Evolutionary conservation across 2,113 vertebrate species (phyloP).

Genomic region (Synchiropus splendidus): DNA sequence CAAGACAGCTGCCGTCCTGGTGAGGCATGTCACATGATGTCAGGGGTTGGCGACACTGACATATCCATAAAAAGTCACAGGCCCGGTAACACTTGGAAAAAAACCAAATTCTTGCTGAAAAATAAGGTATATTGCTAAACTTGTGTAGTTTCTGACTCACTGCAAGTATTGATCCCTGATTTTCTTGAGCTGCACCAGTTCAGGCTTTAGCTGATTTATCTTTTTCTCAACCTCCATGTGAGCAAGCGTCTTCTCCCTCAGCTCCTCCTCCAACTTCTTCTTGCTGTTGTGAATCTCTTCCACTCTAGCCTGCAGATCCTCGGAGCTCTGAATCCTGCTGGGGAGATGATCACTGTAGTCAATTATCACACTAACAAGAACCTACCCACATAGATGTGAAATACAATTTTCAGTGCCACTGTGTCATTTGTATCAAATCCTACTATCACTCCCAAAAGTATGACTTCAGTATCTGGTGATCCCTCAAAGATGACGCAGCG

Average conservation of each 20-base stretch:
- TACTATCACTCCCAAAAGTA: too few relatives aligned
- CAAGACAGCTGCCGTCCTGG: too few relatives aligned
- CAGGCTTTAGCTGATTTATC: slow-evolving; percentile 91
- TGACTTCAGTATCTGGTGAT: too few relatives aligned
- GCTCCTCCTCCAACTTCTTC: slow-evolving; percentile 83
- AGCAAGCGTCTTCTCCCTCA: slow-evolving; percentile 84
- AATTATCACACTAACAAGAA: not conserved
- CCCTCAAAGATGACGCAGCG: too few relatives aligned
- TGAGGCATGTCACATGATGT: too few relatives aligned
- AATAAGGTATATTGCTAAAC: too few relatives aligned
- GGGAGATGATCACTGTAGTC: not conserved
- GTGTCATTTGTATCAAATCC: not conserved
- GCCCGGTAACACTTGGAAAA: too few relatives aligned
- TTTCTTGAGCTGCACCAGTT: slow-evolving; percentile 90
- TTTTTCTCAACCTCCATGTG: slow-evolving; percentile 90
- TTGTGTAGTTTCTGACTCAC: slow-evolving; percentile 75
- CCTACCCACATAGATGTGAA: too few relatives aligned
- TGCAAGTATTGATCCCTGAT: slow-evolving; percentile 94
- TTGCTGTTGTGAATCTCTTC: slow-evolving; percentile 94
- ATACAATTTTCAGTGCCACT: too few relatives aligned
- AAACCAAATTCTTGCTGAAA: too few relatives aligned
- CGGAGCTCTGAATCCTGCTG: slow-evolving; percentile 82
- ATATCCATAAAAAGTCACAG: too few relatives aligned
- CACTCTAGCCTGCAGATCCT: slow-evolving; percentile 89
- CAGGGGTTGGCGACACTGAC: too few relatives aligned